Evolutionary conservation across 2,113 vertebrate species (phyloP).

Genomic region (Dromiciops gliroides): DNA sequence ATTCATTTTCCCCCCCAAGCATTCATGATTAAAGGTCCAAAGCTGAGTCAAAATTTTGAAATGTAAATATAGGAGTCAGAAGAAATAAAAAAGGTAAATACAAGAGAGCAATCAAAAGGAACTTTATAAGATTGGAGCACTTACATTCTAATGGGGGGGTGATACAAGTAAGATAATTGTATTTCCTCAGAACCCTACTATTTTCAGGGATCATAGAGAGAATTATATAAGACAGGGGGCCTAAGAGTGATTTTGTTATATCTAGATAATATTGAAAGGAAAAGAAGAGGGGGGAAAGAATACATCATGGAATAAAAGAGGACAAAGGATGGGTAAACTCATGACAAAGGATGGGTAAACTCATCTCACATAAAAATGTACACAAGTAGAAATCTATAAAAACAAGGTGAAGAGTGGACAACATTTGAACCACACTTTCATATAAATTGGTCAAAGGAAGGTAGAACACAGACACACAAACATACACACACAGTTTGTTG

Average conservation of each 20-base stretch:
- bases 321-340: neutral
- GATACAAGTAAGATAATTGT: neutral
- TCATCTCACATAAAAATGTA: neutral
- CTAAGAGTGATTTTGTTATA: neutral
- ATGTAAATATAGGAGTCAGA: neutral
- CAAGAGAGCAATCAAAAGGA: neutral
- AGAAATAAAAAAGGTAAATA: neutral
- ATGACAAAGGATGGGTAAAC: neutral
- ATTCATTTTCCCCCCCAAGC: neutral
- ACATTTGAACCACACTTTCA: neutral
- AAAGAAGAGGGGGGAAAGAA: neutral
- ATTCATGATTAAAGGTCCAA: neutral
- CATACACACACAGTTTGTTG: neutral
- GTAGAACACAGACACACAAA: neutral
- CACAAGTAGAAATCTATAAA: neutral
- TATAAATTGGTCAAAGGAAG: neutral
- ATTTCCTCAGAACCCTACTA: neutral
- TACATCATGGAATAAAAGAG: neutral
- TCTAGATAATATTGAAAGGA: neutral
- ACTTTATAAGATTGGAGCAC: neutral
- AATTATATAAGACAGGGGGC: neutral
- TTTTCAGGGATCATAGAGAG: neutral
- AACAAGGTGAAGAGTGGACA: neutral
- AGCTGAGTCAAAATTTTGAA: neutral
- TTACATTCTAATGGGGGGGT: neutral